These are phyloP conservation scores for Hyppa rectilinea DNA, from an alignment of 2,888 invertebrate genomes.

Conservation along the genomic window DNA sequence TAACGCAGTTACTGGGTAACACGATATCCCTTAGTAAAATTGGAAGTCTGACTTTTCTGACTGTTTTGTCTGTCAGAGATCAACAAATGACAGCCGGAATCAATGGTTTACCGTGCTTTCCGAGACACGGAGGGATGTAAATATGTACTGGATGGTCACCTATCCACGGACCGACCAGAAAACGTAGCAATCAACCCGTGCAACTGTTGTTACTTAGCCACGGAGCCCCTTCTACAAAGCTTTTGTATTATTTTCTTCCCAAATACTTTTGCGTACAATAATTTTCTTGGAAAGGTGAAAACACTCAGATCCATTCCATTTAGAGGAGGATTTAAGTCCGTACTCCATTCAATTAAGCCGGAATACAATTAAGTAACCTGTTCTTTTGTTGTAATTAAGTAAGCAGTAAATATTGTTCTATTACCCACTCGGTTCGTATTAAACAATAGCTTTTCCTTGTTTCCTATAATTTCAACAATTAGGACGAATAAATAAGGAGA, in stretches of 20 bases:
- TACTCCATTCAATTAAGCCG: conserved; percentile 53
- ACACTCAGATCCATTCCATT: conserved; percentile 37
- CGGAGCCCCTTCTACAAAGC: background rate
- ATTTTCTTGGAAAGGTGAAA: background rate
- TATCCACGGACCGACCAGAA: background rate
- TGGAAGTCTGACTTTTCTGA: background rate
- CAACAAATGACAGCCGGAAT: background rate
- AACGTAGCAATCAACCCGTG: background rate
- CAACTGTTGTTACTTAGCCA: background rate
- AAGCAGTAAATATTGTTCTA: conserved; percentile 56
- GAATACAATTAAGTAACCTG: conserved; percentile 58
- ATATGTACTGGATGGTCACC: background rate
- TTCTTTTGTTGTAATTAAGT: conserved; percentile 47
- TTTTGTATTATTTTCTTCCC: background rate
- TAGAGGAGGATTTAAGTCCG: conserved; percentile 52
- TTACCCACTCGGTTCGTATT: conserved; percentile 13
- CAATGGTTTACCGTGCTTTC: no score
- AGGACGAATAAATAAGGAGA: background rate
- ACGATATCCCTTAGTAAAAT: background rate
- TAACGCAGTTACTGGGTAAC: background rate
- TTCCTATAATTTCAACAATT: conserved; percentile 20
- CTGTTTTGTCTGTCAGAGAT: background rate
- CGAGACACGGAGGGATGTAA: background rate
- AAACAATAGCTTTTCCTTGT: conserved; percentile 14
- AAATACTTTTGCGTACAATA: background rate